Percentiles rank a stretch among this genome's conserved stretches.
phyloP scores from a whole-genome alignment of 1,140 invertebrate genomes.

The Rhyacophila brunnea region DNA sequence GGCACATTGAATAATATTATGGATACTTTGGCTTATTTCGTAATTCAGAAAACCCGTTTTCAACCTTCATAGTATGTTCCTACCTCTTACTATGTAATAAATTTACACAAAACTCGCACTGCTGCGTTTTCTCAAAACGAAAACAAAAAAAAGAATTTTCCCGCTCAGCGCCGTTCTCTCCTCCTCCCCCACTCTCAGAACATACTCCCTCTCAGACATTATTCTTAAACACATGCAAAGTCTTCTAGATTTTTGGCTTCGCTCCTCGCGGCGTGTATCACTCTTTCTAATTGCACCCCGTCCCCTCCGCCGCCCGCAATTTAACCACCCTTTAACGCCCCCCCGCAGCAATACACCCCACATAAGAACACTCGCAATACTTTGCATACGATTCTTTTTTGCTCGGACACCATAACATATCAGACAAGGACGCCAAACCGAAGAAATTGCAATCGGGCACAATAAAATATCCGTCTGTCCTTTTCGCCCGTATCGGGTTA shows the following conservation, averaged over 20 bases:
- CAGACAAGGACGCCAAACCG: constrained; percentile 20
- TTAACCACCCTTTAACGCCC: background rate
- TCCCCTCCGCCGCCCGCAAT: background rate
- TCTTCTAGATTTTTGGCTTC: constrained; percentile 28
- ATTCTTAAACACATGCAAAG: constrained; percentile 31
- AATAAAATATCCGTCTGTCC: background rate
- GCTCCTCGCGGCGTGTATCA: constrained; percentile 21
- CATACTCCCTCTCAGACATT: constrained; percentile 4
- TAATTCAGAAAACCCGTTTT: too few species aligned
- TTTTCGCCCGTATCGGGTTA: constrained; percentile 3
- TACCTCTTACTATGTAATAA: too few species aligned
- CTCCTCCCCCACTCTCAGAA: constrained; percentile 5
- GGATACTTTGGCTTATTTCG: too few species aligned
- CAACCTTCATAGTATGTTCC: too few species aligned
- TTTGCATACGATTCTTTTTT: constrained; percentile 30
- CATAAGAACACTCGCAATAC: constrained; percentile 18
- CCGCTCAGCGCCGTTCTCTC: too few species aligned
- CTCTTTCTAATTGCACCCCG: constrained; percentile 30
- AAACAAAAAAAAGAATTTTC: too few species aligned
- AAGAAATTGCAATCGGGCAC: constrained; percentile 9
- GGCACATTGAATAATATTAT: too few species aligned
- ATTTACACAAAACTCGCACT: too few species aligned
- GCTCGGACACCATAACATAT: constrained; percentile 21
- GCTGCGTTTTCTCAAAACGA: too few species aligned
- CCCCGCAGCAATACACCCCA: constrained; percentile 15